A percentile compares a stretch with the other conserved stretches of the same genome.
Evolutionary conservation across 2,797 vertebrate genomes (phyloP).

Genomic region (Antennarius maculatus): DNA sequence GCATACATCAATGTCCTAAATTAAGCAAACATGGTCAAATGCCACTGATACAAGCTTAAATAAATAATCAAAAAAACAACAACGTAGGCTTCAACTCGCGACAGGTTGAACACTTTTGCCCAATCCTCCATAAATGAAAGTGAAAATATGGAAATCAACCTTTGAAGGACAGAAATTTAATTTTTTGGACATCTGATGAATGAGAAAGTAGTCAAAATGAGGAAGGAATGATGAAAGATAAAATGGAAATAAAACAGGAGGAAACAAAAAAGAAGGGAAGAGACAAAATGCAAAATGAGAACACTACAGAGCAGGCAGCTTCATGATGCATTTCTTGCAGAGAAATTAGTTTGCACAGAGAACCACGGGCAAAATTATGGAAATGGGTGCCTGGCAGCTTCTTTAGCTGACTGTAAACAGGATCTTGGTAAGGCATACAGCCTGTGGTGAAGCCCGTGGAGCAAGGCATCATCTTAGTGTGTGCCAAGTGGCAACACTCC

Average conservation of each 20-base stretch:
- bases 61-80: not conserved
- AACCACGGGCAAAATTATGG: conserved; percentile 80
- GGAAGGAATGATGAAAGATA: conserved; percentile 41
- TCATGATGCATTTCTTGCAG: conserved; percentile 69
- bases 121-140: conserved; percentile 4
- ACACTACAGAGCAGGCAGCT: conserved; percentile 59
- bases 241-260: conserved; percentile 45
- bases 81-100: not conserved
- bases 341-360: conserved; percentile 78
- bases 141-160: conserved; percentile 8
- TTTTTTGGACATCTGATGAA: no score
- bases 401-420: conserved; percentile 86
- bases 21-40: not conserved
- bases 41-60: not conserved
- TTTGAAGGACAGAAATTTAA: conserved; percentile 3
- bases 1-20: not conserved
- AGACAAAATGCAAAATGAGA: conserved; percentile 69
- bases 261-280: conserved; percentile 63
- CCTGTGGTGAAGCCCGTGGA: conserved; percentile 79
- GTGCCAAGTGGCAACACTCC: conserved; percentile 61
- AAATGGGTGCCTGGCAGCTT: conserved; percentile 84
- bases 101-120: not conserved
- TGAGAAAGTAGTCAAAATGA: conserved; percentile 13
- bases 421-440: conserved; percentile 88
- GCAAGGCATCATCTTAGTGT: conserved; percentile 59